Evolutionary conservation across 23 tunicate genomes (phyloP).

Genomic region (Aplidium turbinatum): DNA sequence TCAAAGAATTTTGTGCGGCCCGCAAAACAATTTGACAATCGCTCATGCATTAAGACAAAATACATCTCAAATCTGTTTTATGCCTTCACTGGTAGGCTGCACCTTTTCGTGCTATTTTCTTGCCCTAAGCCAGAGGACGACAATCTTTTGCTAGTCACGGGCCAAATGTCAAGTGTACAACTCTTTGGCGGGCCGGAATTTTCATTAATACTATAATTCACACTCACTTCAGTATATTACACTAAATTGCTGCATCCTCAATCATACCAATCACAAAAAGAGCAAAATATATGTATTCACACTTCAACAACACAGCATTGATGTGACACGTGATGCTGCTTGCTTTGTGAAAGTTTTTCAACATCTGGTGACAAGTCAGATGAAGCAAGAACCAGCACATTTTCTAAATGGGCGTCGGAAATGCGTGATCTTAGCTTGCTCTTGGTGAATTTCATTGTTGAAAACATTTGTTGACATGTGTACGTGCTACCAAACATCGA

Average conservation of each 20-base stretch:
- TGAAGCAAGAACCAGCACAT: constrained; percentile 28
- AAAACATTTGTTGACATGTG: constrained; percentile 19
- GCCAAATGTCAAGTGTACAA: constrained; percentile 18
- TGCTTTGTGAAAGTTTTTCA: constrained; percentile 33
- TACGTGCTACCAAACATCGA: too few relatives aligned
- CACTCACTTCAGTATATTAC: constrained; percentile 26
- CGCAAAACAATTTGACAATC: too few relatives aligned
- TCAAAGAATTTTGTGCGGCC: too few relatives aligned
- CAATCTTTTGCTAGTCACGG: constrained; percentile 34
- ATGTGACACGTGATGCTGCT: constrained; percentile 29
- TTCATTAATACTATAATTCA: constrained; percentile 27
- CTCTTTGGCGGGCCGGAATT: constrained; percentile 32
- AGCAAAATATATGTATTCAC: constrained; percentile 31
- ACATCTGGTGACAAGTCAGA: constrained; percentile 33
- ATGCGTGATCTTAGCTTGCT: constrained; percentile 39
- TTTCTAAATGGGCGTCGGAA: constrained; percentile 15
- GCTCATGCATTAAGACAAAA: too few relatives aligned
- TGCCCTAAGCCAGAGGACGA: constrained; percentile 22
- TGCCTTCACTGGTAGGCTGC: too few relatives aligned
- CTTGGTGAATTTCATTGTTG: constrained; percentile 28
- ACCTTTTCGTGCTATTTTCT: too few relatives aligned
- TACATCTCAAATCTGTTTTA: too few relatives aligned
- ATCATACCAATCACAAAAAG: constrained; percentile 26
- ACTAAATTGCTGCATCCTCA: constrained; percentile 17
- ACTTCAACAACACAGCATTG: constrained; percentile 28